Evolutionary conservation across 2,797 vertebrate species (phyloP).

Genomic region (Somateria mollissima): DNA sequence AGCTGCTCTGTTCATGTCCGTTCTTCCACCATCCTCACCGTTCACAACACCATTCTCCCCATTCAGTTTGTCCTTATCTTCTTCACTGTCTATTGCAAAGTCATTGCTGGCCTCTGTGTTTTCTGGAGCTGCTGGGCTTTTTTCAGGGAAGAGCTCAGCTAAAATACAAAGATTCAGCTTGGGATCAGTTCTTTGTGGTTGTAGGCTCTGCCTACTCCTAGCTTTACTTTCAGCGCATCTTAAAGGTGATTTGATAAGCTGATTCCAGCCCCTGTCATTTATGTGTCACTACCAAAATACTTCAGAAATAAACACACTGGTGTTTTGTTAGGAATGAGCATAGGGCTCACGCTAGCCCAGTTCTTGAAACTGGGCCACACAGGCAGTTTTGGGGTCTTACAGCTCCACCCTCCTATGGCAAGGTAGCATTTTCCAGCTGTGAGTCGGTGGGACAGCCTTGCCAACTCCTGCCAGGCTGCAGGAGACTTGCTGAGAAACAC

Average conservation of each 20-base stretch:
- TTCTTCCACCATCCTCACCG: background rate
- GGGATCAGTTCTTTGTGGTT: background rate
- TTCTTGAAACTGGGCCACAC: background rate
- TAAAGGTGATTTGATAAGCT: background rate
- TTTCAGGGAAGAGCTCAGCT: slow-evolving; percentile 75
- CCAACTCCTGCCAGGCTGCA: background rate
- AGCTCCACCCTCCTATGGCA: background rate
- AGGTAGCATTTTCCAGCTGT: background rate
- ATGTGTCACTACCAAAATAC: accelerated
- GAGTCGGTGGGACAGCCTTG: accelerated
- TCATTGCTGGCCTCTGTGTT: background rate
- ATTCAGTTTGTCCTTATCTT: background rate
- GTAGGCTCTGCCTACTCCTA: background rate
- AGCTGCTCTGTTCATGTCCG: background rate
- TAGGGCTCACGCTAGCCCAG: background rate
- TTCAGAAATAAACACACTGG: background rate
- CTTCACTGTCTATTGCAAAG: slow-evolving; percentile 10
- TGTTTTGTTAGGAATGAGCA: background rate
- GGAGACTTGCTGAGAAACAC: background rate
- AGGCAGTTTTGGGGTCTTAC: background rate
- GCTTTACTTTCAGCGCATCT: background rate
- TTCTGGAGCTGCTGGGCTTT: background rate
- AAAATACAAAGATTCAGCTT: background rate
- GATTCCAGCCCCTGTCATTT: background rate
- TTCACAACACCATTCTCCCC: accelerated